Evolutionary conservation across 2,888 invertebrate genomes (phyloP), one percentile per base, ranked within the genome.

Genomic region (Argyra leucocephala): DNA sequence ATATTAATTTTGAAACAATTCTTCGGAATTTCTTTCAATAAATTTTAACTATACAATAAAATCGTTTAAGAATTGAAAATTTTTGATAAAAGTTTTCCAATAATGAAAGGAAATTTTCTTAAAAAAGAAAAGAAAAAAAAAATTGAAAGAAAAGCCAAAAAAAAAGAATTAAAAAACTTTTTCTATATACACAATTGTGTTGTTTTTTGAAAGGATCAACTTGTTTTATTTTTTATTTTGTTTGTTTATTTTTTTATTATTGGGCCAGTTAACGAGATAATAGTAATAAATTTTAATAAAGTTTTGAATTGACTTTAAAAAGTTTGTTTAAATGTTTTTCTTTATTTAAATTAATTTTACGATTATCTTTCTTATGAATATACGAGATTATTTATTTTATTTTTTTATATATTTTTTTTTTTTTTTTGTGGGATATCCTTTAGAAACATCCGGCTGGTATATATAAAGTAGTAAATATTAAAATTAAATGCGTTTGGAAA

Each of bases 281-380:
- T 48, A 48, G 48, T 48, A 48, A 48, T 48, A 48, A 48, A 48
- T 48, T 48, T 48, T 18, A 15, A 48, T 48, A 48, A 48, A 48
- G 48, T 48, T 48, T 48, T 48, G 48, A 48, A 48, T 48, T 48
- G 48, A 48, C 48, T 48, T 48, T 48, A 48, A 48, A 31, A 48
- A 48, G 48, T 48, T 48, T 48, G n/a, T n/a, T n/a, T n/a, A n/a
- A n/a, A n/a, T n/a, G n/a, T n/a, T n/a, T n/a, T n/a, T n/a, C n/a
- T n/a, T n/a, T n/a, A n/a, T n/a, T n/a, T n/a, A n/a, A n/a, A n/a
- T n/a, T n/a, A n/a, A n/a, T n/a, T n/a, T n/a, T n/a, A n/a, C n/a
- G n/a, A n/a, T n/a, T n/a, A n/a, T n/a, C n/a, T n/a, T n/a, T n/a
- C n/a, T n/a, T n/a, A n/a, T n/a, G n/a, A n/a, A n/a, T n/a, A n/a